These are phyloP conservation scores for Okamejei kenojei DNA, from an alignment of 2,797 vertebrate species.

Conservation along the genomic window DNA sequence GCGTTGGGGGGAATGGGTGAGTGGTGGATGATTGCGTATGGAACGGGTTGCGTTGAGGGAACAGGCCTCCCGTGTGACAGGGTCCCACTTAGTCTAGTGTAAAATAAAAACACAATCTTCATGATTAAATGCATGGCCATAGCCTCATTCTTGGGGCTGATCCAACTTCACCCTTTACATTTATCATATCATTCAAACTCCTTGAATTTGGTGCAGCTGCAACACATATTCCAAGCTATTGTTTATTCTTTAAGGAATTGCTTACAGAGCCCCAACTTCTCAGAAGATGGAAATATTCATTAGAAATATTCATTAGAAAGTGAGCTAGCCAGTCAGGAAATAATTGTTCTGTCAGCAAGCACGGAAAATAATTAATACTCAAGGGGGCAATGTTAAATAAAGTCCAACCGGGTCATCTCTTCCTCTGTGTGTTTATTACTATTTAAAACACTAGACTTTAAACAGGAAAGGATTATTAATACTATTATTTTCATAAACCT, in stretches of 20 bases:
- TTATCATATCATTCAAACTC: background rate
- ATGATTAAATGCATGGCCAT: background rate
- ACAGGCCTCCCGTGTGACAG: too few relatives aligned
- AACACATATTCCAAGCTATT: background rate
- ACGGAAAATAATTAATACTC: conserved; percentile 20
- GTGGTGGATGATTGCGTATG: too few relatives aligned
- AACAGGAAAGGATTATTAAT: conserved; percentile 33
- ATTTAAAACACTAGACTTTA: conserved; percentile 5
- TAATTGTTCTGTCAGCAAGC: conserved; percentile 23
- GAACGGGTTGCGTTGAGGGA: too few relatives aligned
- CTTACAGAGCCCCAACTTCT: background rate
- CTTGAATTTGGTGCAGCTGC: background rate
- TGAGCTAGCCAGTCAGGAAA: conserved; percentile 11
- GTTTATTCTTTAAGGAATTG: conserved; percentile 2
- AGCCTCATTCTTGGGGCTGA: background rate
- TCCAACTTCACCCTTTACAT: background rate
- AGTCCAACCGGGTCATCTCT: background rate
- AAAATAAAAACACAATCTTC: background rate
- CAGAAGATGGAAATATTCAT: background rate
- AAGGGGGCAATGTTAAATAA: conserved; percentile 10
- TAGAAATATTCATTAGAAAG: background rate
- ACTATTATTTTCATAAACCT: background rate
- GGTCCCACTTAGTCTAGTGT: background rate
- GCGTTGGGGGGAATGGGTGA: too few relatives aligned
- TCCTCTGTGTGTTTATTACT: conserved; percentile 5